phyloP scores from a whole-genome alignment of 1,140 invertebrate genomes.

The Drosophila mayri region DNA sequence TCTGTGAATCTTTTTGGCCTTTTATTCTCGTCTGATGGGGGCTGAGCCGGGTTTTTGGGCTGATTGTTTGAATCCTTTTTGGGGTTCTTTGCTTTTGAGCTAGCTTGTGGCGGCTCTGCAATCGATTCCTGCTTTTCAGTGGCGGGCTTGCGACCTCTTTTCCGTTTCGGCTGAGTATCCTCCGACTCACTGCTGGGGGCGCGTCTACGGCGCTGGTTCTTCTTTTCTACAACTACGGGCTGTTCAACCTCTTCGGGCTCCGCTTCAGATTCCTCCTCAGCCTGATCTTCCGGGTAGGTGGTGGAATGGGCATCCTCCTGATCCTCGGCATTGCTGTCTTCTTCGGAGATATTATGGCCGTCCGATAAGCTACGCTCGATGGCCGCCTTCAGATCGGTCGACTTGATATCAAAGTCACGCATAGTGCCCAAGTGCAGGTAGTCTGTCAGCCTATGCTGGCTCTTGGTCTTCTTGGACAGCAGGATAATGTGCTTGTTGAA shows the following conservation, averaged over 20 bases:
- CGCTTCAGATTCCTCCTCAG: constrained; percentile 15
- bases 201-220: constrained; percentile 31
- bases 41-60: not conserved
- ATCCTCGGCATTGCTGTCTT: constrained; percentile 46
- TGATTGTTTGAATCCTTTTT: not conserved
- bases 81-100: not conserved
- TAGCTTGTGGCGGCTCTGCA: not conserved
- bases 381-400: constrained; percentile 85
- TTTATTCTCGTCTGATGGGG: not conserved
- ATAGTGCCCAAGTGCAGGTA: constrained; percentile 86
- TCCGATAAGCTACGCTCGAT: constrained; percentile 84
- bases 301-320: constrained; percentile 2
- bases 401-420: constrained; percentile 87
- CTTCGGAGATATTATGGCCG: constrained; percentile 60
- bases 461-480: constrained; percentile 87
- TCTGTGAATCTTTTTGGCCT: not conserved
- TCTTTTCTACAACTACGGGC: constrained; percentile 18
- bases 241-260: constrained; percentile 5
- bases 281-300: constrained; percentile 4
- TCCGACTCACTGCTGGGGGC: constrained; percentile 22
- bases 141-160: constrained; percentile 11
- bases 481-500: constrained; percentile 87
- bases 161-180: constrained; percentile 17
- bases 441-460: constrained; percentile 86
- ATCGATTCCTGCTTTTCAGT: not conserved